These are phyloP conservation scores for Euphonia xanthogaster DNA, from an alignment of 2,797 vertebrate species.

Conservation along the genomic window DNA sequence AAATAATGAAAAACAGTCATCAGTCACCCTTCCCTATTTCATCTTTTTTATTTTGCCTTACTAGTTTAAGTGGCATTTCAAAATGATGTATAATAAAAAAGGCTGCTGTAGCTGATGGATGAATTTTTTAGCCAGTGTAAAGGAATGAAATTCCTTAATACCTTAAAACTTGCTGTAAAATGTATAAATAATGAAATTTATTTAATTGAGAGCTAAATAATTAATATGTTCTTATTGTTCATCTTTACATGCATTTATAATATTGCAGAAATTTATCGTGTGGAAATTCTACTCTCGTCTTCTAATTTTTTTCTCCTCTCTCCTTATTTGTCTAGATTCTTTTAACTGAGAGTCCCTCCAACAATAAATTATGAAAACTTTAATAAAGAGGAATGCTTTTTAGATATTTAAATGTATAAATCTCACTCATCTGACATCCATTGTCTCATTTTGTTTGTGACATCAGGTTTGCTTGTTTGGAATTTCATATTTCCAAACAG, in stretches of 20 bases:
- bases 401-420: slow-evolving; percentile 59
- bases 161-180: neutral
- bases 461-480: slow-evolving; percentile 46
- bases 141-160: neutral
- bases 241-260: neutral
- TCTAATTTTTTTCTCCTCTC: neutral
- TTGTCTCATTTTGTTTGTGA: slow-evolving; percentile 51
- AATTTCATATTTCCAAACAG: slow-evolving; percentile 68
- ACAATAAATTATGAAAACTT: slow-evolving; percentile 57
- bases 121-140: neutral
- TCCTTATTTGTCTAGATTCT: neutral
- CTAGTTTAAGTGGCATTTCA: neutral
- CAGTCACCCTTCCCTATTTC: neutral
- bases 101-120: neutral
- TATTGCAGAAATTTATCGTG: neutral
- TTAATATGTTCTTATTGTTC: slow-evolving; percentile 6
- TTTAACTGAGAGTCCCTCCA: slow-evolving; percentile 27
- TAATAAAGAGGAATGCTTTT: slow-evolving; percentile 48
- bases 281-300: neutral
- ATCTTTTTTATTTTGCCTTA: neutral
- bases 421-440: neutral
- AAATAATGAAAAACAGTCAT: neutral
- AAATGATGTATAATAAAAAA: neutral
- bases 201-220: slow-evolving; percentile 51
- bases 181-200: slow-evolving; percentile 44